Evolutionary conservation across 1,140 invertebrate species (phyloP).

Genomic region (Cotesia chilonis): DNA sequence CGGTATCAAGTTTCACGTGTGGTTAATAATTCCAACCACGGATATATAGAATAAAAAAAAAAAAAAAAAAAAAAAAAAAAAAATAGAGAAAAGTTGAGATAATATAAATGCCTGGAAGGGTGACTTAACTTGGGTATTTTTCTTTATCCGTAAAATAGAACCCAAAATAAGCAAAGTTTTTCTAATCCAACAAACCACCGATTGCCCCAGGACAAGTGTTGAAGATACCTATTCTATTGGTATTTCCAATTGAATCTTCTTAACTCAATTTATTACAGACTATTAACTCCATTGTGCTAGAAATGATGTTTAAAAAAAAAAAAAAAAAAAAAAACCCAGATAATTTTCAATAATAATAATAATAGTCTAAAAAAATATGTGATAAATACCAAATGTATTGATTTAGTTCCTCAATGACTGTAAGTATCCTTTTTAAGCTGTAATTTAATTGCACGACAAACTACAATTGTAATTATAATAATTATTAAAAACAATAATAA

Average conservation of each 20-base stretch:
- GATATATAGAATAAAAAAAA: not conserved
- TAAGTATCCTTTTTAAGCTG: too few species aligned
- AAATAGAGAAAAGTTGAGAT: too few species aligned
- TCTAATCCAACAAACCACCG: not conserved
- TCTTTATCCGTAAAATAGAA: conserved; percentile 18
- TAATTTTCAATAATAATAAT: not conserved
- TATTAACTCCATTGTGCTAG: conserved; percentile 41
- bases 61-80: too few species aligned
- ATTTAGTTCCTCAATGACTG: too few species aligned
- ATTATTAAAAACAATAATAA: too few species aligned
- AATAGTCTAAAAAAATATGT: not conserved
- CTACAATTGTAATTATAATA: too few species aligned
- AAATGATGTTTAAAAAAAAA: not conserved
- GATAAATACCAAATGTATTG: not conserved
- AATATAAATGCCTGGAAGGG: not conserved
- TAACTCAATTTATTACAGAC: conserved; percentile 53
- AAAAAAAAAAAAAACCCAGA: not conserved
- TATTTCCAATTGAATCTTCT: conserved; percentile 53
- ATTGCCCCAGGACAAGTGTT: not conserved
- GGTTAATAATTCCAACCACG: conserved; percentile 28
- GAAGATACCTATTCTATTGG: conserved; percentile 44
- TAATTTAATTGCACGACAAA: too few species aligned
- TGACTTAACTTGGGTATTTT: not conserved
- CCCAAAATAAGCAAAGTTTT: conserved; percentile 25
- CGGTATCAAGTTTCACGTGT: conserved; percentile 22